Evolutionary conservation across 2,113 vertebrate species (phyloP), one percentile per base, ranked within the genome.

Genomic region (Rhynchopsitta pachyrhyncha): DNA sequence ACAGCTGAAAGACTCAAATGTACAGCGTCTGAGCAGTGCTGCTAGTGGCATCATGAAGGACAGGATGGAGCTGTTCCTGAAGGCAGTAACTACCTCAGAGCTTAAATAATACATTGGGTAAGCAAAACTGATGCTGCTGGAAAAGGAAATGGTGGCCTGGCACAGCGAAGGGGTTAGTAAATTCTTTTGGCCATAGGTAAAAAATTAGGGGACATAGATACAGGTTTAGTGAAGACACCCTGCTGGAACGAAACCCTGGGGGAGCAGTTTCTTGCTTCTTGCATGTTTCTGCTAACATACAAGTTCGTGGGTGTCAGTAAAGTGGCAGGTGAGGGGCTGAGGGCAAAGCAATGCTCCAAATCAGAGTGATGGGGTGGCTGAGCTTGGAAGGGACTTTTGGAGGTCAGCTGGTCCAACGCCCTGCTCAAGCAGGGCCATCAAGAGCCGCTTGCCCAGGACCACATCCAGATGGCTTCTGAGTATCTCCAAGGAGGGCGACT

Each of bases 1-100:
- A 31, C 0, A 3, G 39, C 13, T 33, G 50, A 74, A 0, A 0
- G 44, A 77, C 33, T 75, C 62, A 64, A 46, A 53, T 0, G 2
- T 49, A 19, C 33, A 63, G 24, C 37, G n/a, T 24, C 1, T 1
- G 42, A 28, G 66, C 42, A 39, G 25, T 18, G 39, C n/a, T 82
- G 52, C 46, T 77, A 59, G 17, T 79, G 44, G 35, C 67, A 86
- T n/a, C 1, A 1, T 5, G 33, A 73, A 66, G 60, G 73, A 70
- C 22, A 28, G 14, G 24, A 13, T 2, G 3, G 28, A 60, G 33
- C 29, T 1, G 3, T 39, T 83, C 39, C 20, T 89, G 39, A 50
- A 27, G 15, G 67, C 42, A 70, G 0, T 31, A 95, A 74, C 1
- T 5, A 55, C 33, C 10, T 23, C 63, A 50, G 57, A 64, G 37